Conservation (phyloP, 2,888 invertebrate genomes). For the Xestia ashworthii region DNA sequence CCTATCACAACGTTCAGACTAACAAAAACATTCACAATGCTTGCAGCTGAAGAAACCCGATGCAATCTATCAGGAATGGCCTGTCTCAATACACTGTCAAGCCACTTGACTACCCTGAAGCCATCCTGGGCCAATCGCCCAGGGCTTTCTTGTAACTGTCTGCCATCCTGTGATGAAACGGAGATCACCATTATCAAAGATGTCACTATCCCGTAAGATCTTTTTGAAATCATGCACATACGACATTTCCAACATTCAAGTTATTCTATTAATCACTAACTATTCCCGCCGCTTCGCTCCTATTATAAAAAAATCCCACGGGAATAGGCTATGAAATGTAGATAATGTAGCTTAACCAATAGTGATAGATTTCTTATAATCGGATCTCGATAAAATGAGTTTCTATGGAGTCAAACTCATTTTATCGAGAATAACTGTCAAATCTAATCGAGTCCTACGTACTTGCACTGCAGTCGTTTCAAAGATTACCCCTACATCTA, state of each 20-base stretch:
- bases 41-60: constrained; percentile 84
- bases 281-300: background rate
- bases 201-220: constrained; percentile 77
- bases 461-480: background rate
- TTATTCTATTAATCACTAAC: background rate
- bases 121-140: constrained; percentile 92
- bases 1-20: no score
- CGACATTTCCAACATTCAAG: background rate
- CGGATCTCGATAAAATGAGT: no score
- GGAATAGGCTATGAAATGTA: background rate
- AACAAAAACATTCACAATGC: background rate
- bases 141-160: constrained; percentile 92
- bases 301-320: background rate
- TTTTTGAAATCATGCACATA: background rate
- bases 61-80: constrained; percentile 92
- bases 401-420: no score
- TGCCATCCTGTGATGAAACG: constrained; percentile 93
- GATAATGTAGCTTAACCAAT: background rate
- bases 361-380: background rate
- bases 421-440: no score
- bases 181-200: constrained; percentile 92
- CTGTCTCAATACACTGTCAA: constrained; percentile 91
- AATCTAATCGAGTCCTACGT: no score
- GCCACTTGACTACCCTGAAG: constrained; percentile 92
- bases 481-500: background rate